Percentiles rank a stretch among this genome's conserved stretches.
Evolutionary conservation across 2,888 invertebrate species (phyloP).

Genomic region (Melieria omissa): DNA sequence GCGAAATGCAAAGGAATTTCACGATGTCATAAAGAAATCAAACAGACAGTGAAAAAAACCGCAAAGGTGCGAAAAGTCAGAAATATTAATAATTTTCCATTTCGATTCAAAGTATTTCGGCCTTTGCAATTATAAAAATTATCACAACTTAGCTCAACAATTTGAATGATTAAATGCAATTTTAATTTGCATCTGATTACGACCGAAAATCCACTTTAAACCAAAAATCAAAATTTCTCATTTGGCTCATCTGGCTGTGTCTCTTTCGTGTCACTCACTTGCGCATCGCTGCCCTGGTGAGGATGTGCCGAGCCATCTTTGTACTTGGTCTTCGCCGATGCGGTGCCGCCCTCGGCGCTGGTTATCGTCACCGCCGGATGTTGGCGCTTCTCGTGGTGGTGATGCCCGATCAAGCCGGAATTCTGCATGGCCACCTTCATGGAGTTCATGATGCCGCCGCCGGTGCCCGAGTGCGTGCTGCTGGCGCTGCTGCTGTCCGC

Average conservation of each 20-base stretch:
- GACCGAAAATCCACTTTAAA: too few relatives aligned
- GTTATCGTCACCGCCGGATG: constrained; percentile 63
- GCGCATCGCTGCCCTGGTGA: constrained; percentile 71
- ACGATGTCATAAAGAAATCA: background rate
- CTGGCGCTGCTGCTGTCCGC: constrained; percentile 59
- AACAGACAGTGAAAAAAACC: too few relatives aligned
- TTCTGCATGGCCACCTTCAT: constrained; percentile 83
- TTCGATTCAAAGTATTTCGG: too few relatives aligned
- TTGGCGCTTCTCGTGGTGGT: constrained; percentile 48
- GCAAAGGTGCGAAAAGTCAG: too few relatives aligned
- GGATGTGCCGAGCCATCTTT: constrained; percentile 79
- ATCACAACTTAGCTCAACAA: too few relatives aligned
- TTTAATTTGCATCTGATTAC: too few relatives aligned
- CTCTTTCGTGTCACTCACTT: constrained; percentile 48
- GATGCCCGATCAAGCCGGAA: constrained; percentile 60
- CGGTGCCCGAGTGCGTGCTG: constrained; percentile 53
- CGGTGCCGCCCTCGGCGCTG: constrained; percentile 51
- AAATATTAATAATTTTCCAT: too few relatives aligned
- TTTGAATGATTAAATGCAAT: too few relatives aligned
- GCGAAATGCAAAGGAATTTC: background rate
- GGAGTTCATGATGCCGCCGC: constrained; percentile 78
- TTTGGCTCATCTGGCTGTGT: background rate
- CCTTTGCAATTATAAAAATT: too few relatives aligned
- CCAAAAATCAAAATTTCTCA: background rate
- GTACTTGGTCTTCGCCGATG: constrained; percentile 66